These are phyloP conservation scores for Penaeus vannamei DNA, from an alignment of 1,140 invertebrate species.

Conservation along the genomic window DNA sequence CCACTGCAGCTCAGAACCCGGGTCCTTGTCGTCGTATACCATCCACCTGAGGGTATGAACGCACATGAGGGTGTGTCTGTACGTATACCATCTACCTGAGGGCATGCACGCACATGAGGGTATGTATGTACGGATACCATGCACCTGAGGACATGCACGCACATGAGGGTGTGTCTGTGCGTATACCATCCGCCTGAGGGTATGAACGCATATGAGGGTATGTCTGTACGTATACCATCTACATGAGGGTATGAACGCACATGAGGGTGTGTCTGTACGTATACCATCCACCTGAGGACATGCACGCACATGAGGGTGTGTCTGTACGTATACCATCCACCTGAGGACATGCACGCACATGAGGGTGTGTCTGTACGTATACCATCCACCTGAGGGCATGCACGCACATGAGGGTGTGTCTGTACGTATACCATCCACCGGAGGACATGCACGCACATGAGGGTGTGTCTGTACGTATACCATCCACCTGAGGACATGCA, in stretches of 20 bases:
- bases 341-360: too few species aligned
- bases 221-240: conserved; percentile 94
- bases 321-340: conserved; percentile 96
- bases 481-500: conserved; percentile 88
- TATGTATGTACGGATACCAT: conserved; percentile 91
- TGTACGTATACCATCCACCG: conserved; percentile 95
- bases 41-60: conserved; percentile 90
- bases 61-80: too few species aligned
- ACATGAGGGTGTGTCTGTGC: too few species aligned
- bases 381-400: conserved; percentile 89
- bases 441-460: too few species aligned
- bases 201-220: too few species aligned
- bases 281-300: conserved; percentile 87
- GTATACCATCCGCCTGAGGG: conserved; percentile 88
- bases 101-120: background rate
- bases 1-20: conserved; percentile 94
- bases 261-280: too few species aligned
- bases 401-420: too few species aligned
- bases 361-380: too few species aligned
- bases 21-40: conserved; percentile 95
- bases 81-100: conserved; percentile 92
- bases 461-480: too few species aligned
- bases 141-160: conserved; percentile 90
- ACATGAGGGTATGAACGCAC: too few species aligned
- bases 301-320: too few species aligned